phyloP scores from a whole-genome alignment of 2,113 vertebrate genomes.

The Pungitius pungitius region DNA sequence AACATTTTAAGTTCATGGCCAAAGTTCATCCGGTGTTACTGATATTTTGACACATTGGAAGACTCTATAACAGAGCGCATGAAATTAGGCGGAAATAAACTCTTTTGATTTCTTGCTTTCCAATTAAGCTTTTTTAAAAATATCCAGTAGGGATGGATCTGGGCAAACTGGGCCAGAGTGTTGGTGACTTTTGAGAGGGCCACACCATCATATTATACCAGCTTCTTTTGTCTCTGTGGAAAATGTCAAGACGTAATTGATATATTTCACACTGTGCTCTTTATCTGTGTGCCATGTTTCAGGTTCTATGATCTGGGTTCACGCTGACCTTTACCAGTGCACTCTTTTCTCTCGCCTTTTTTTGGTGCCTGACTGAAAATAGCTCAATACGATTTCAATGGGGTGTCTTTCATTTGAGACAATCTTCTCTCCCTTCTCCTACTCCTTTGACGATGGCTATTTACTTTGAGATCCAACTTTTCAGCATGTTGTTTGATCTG shows the following conservation, averaged over 20 bases:
- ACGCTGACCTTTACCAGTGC: conserved; percentile 77
- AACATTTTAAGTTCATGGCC: conserved; percentile 15
- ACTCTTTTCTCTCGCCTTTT: conserved; percentile 60
- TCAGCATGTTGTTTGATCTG: conserved; percentile 70
- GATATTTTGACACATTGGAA: conserved; percentile 10
- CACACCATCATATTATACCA: conserved; percentile 50
- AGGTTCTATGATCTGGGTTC: conserved; percentile 76
- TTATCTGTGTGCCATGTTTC: conserved; percentile 76
- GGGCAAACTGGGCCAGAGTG: conserved; percentile 2
- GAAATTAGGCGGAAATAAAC: conserved; percentile 4
- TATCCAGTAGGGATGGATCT: neutral
- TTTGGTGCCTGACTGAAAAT: conserved; percentile 67
- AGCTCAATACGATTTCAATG: conserved; percentile 77
- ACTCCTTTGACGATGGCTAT: conserved; percentile 67
- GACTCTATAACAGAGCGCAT: conserved; percentile 13
- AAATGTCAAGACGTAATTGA: conserved; percentile 83
- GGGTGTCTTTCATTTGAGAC: conserved; percentile 76
- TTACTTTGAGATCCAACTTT: conserved; percentile 73
- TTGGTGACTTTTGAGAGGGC: conserved; percentile 37
- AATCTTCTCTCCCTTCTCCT: conserved; percentile 68
- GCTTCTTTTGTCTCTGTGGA: conserved; percentile 74
- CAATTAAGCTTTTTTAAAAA: neutral
- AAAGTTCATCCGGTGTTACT: conserved; percentile 4
- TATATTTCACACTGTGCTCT: conserved; percentile 77
- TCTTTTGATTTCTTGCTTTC: conserved; percentile 17